Percentiles rank a stretch among this genome's conserved stretches.
Evolutionary conservation across 2,113 vertebrate genomes (phyloP).

Genomic region (Galemys pyrenaicus): DNA sequence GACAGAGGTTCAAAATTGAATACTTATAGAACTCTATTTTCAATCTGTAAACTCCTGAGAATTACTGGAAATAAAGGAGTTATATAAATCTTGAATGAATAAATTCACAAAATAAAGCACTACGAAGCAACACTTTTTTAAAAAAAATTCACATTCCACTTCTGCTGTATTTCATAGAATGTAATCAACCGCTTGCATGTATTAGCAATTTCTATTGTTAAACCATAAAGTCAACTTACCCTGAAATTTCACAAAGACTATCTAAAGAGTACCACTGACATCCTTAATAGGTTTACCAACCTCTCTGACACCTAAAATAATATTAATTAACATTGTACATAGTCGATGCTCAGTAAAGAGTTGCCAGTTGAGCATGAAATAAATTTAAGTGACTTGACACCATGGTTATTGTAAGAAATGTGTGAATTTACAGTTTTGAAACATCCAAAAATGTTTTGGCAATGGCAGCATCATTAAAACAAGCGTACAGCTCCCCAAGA

Average conservation of each 20-base stretch:
- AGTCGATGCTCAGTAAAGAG: neutral
- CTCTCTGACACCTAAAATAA: neutral
- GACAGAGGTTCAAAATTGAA: neutral
- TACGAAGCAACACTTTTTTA: neutral
- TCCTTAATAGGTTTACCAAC: neutral
- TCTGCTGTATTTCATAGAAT: neutral
- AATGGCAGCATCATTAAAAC: neutral
- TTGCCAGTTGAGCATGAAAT: neutral
- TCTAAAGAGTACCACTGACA: neutral
- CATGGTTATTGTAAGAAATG: conserved; percentile 1
- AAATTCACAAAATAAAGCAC: conserved; percentile 12
- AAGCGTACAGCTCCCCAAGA: neutral
- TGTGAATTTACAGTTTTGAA: neutral
- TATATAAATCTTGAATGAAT: conserved; percentile 24
- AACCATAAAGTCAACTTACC: neutral
- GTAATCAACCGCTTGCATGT: neutral
- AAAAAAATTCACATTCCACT: conserved; percentile 22
- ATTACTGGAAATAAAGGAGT: neutral
- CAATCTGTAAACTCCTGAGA: conserved; percentile 34
- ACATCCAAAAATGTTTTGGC: neutral
- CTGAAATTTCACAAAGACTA: neutral
- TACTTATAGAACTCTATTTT: neutral
- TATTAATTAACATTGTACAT: neutral
- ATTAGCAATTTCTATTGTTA: conserved; percentile 25
- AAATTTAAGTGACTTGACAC: neutral